Percentiles rank a stretch among this genome's conserved stretches.
Conservation (phyloP, 2,888 invertebrate species). For the Tiphia femorata region DNA sequence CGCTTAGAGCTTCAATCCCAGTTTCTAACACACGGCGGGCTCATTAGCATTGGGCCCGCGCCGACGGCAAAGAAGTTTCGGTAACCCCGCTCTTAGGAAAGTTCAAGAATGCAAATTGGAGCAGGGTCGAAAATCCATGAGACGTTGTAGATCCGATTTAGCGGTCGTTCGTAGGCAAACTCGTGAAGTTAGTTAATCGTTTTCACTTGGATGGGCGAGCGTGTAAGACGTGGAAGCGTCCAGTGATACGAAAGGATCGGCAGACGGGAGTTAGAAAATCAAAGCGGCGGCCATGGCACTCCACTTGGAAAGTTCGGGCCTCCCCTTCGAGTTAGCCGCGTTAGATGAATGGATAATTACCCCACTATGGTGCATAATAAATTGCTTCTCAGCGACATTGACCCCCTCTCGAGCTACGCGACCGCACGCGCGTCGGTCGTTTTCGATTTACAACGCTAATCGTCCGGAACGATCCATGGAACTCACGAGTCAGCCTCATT, state of each 20-base stretch:
- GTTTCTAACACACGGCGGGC: conserved; percentile 40
- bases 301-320: conserved; percentile 2
- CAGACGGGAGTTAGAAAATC: no score
- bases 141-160: no score
- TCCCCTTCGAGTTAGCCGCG: conserved; percentile 18
- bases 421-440: not conserved
- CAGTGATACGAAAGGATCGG: no score
- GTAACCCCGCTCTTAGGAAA: conserved; percentile 27
- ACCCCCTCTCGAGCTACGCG: conserved; percentile 11
- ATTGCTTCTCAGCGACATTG: conserved; percentile 18
- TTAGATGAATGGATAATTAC: conserved; percentile 28
- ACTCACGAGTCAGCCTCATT: no score
- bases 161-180: no score
- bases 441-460: not conserved
- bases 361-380: conserved; percentile 8
- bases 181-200: no score
- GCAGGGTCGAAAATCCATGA: no score
- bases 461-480: not conserved
- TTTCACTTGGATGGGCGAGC: no score
- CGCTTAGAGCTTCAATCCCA: conserved; percentile 47
- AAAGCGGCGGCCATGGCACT: not conserved
- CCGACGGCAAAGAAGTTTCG: conserved; percentile 41
- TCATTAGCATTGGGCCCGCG: conserved; percentile 42
- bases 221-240: no score
- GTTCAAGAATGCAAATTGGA: conserved; percentile 47